phyloP scores from a whole-genome alignment of 2,888 invertebrate species.

The Pyrrhia umbra region DNA sequence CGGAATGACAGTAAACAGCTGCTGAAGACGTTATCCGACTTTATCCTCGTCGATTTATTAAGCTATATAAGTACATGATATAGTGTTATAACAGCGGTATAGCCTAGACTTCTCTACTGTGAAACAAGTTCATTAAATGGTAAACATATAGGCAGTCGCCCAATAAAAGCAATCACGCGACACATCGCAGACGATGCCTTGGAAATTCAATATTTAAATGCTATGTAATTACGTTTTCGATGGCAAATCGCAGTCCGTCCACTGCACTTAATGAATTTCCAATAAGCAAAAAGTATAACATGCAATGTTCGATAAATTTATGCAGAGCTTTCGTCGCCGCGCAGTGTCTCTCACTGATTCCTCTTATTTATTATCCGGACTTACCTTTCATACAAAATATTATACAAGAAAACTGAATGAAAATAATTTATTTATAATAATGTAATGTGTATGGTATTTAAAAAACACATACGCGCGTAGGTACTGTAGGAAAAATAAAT shows the following conservation, averaged over 20 bases:
- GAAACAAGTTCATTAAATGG: conserved; percentile 79
- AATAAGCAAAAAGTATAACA: conserved; percentile 75
- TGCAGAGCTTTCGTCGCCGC: conserved; percentile 4
- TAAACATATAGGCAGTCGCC: conserved; percentile 65
- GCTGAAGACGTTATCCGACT: conserved; percentile 69
- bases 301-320: conserved; percentile 6
- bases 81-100: conserved; percentile 63
- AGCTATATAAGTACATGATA: conserved; percentile 63
- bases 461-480: conserved; percentile 51
- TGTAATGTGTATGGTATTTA: conserved; percentile 20
- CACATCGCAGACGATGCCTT: conserved; percentile 74
- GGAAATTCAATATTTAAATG: conserved; percentile 81
- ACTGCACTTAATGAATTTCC: conserved; percentile 77
- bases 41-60: conserved; percentile 70
- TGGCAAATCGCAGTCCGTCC: conserved; percentile 78
- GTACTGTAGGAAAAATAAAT: conserved; percentile 65
- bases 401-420: conserved; percentile 23
- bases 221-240: conserved; percentile 80
- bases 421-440: conserved; percentile 11
- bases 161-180: conserved; percentile 77
- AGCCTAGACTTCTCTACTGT: conserved; percentile 60
- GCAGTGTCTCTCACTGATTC: not conserved
- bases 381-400: not conserved
- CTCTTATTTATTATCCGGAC: not conserved
- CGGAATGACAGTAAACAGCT: conserved; percentile 68